Percentiles rank a stretch among this genome's conserved stretches.
Evolutionary conservation across 2,888 invertebrate species (phyloP).

Genomic region (Tricholauxania praeusta): DNA sequence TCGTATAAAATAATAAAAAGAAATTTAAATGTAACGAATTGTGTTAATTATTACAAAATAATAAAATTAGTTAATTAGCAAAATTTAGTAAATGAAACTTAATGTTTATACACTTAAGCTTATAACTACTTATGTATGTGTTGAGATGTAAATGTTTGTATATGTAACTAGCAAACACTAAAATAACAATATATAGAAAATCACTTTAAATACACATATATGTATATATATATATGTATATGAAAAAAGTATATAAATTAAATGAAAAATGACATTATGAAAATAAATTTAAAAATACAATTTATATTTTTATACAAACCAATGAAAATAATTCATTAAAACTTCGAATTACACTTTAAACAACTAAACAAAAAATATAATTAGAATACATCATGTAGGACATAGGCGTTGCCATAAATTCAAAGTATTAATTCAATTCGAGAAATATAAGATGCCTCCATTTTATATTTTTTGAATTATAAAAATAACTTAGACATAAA

Average conservation of each 20-base stretch:
- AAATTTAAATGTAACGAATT: conserved; percentile 1
- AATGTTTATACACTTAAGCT: not conserved
- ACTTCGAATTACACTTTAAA: conserved; percentile 26
- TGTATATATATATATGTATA: too few species aligned
- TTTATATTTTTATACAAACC: conserved; percentile 39
- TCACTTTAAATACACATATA: not conserved
- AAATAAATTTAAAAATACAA: conserved; percentile 21
- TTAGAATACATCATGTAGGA: not conserved
- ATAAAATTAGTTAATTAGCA: conserved; percentile 2
- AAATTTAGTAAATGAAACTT: not conserved
- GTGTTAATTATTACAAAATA: not conserved
- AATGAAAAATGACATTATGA: not conserved
- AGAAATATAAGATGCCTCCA: conserved; percentile 32
- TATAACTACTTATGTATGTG: not conserved
- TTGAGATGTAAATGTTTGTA: conserved; percentile 22
- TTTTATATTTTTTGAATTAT: conserved; percentile 25
- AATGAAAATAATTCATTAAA: conserved; percentile 17
- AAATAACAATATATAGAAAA: not conserved
- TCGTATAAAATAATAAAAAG: not conserved
- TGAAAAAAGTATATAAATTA: not conserved
- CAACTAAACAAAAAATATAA: not conserved
- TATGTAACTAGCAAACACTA: not conserved
- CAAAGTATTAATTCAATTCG: conserved; percentile 21
- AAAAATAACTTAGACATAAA: not conserved
- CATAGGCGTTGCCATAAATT: too few species aligned